These are phyloP conservation scores for Antedon mediterranea DNA, from an alignment of 53 echinoderm and acorn worm genomes.

Conservation along the genomic window DNA sequence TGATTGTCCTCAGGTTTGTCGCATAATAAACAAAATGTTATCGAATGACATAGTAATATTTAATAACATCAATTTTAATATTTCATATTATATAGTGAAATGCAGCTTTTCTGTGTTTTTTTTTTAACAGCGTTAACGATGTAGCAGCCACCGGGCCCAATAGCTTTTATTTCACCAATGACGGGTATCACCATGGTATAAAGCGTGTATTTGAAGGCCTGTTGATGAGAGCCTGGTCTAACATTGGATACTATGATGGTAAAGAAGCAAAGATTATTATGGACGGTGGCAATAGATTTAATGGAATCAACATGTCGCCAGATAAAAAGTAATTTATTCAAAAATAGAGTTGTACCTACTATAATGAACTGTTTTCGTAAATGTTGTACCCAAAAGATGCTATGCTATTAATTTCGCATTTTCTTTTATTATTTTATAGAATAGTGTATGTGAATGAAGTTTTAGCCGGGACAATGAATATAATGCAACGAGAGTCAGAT, in stretches of 20 bases:
- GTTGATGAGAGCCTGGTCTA: conserved; percentile 16
- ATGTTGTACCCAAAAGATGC: too few relatives aligned
- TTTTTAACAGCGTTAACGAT: conserved; percentile 35
- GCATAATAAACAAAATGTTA: too few relatives aligned
- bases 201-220: conserved; percentile 21
- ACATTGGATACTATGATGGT: conserved; percentile 41
- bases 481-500: conserved; percentile 22
- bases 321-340: conserved; percentile 14
- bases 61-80: too few relatives aligned
- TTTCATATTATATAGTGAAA: too few relatives aligned
- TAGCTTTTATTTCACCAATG: conserved; percentile 55
- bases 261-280: conserved; percentile 4
- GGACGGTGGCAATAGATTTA: conserved; percentile 10
- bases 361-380: too few relatives aligned
- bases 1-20: too few relatives aligned
- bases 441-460: conserved; percentile 21
- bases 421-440: conserved; percentile 2
- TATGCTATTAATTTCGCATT: too few relatives aligned
- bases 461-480: neutral
- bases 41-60: too few relatives aligned
- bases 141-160: conserved; percentile 34
- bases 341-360: too few relatives aligned
- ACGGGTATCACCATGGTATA: conserved; percentile 13
- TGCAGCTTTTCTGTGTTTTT: neutral
- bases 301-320: conserved; percentile 46